Evolutionary conservation across 2,113 vertebrate species (phyloP).

Genomic region (Syngnathus scovelli): DNA sequence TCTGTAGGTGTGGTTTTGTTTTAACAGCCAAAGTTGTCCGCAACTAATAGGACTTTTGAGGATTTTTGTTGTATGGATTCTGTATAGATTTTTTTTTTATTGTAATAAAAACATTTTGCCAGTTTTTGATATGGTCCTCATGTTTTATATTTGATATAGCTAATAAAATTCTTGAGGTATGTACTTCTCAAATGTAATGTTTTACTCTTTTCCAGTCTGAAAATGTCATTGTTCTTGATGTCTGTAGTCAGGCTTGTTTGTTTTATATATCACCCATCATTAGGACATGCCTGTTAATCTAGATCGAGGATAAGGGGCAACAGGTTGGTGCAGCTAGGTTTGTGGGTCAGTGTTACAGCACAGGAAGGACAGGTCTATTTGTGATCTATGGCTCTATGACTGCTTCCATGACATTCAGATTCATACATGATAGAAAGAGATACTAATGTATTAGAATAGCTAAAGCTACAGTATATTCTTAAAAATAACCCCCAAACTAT

Average conservation of each 20-base stretch:
- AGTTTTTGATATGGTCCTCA: conserved; percentile 15
- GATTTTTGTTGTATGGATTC: conserved; percentile 30
- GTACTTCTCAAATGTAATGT: not conserved
- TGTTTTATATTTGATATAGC: conserved; percentile 30
- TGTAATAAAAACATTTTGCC: conserved; percentile 44
- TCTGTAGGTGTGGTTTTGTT: conserved; percentile 27
- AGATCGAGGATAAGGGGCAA: not conserved
- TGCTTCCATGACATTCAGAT: not conserved
- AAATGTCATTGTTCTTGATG: not conserved
- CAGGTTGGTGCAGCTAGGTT: not conserved
- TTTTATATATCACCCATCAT: not conserved
- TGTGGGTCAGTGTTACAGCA: conserved; percentile 3
- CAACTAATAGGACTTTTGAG: conserved; percentile 28
- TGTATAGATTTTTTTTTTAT: conserved; percentile 45
- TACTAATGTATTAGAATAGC: not conserved
- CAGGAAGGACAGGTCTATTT: not conserved
- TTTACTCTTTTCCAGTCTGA: not conserved
- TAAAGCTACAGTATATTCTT: not conserved
- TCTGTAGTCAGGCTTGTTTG: not conserved
- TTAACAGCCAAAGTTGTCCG: conserved; percentile 39
- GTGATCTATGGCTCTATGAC: not conserved
- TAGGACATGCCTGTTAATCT: not conserved
- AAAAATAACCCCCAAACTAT: not conserved
- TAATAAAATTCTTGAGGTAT: too few species aligned
- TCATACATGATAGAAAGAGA: not conserved